phyloP scores from a whole-genome alignment of 2,888 invertebrate species.

The Myopa testacea region DNA sequence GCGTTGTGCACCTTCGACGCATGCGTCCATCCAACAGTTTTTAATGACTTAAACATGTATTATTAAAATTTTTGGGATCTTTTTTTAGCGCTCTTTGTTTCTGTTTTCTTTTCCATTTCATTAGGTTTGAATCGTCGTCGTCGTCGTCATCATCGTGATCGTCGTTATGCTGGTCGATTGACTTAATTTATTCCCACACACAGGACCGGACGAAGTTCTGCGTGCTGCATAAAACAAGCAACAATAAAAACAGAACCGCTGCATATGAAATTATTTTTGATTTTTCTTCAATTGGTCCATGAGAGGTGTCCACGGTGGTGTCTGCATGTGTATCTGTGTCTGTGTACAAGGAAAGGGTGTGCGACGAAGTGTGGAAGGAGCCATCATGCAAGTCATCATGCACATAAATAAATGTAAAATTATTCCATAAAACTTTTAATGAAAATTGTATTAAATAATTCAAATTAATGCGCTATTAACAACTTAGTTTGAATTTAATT shows the following conservation, averaged over 20 bases:
- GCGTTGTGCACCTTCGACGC: slow-evolving; percentile 24
- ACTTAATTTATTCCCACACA: slow-evolving; percentile 37
- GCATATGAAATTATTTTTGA: slow-evolving; percentile 8
- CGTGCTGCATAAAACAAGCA: slow-evolving; percentile 12
- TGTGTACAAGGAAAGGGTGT: neutral
- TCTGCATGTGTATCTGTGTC: neutral
- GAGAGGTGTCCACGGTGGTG: neutral
- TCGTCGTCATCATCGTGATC: neutral
- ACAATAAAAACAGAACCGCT: neutral
- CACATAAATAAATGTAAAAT: no score
- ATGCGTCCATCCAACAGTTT: slow-evolving; percentile 42
- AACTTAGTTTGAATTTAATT: no score
- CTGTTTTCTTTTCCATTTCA: slow-evolving; percentile 38
- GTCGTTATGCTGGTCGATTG: neutral
- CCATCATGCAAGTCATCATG: neutral
- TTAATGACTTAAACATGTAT: slow-evolving; percentile 56
- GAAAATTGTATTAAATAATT: no score
- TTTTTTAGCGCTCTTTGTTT: slow-evolving; percentile 40
- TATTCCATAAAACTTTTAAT: no score
- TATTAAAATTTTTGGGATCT: slow-evolving; percentile 46
- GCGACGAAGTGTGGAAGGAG: neutral
- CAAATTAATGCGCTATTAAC: no score
- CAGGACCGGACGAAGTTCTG: slow-evolving; percentile 1
- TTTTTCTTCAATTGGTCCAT: slow-evolving; percentile 27
- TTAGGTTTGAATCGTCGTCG: slow-evolving; percentile 18